Percentiles rank a stretch among this genome's conserved stretches.
These are phyloP conservation scores for Albula goreensis DNA, from an alignment of 2,113 vertebrate genomes.

Conservation along the genomic window DNA sequence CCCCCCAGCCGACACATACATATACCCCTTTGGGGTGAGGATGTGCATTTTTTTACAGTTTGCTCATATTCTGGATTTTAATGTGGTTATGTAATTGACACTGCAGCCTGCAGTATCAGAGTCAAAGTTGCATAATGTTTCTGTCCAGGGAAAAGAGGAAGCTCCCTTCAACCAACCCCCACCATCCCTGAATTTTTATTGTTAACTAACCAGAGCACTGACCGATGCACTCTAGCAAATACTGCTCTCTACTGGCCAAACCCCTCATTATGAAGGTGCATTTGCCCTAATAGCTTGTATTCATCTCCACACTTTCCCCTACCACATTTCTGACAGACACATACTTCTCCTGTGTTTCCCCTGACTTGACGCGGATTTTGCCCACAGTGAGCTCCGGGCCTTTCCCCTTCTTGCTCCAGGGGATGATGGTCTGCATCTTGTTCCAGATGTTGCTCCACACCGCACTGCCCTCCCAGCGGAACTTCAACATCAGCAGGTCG, in stretches of 20 bases:
- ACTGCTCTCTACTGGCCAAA: neutral
- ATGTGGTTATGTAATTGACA: neutral
- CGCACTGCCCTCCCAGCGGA: constrained; percentile 73
- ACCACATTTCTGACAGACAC: constrained; percentile 37
- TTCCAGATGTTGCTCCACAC: constrained; percentile 76
- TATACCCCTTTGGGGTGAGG: neutral
- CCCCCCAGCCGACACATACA: neutral
- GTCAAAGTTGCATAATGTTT: neutral
- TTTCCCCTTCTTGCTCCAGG: constrained; percentile 53
- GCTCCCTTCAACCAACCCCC: neutral
- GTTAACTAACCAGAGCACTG: neutral
- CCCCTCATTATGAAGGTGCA: neutral
- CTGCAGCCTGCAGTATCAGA: neutral
- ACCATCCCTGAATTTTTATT: too few relatives aligned
- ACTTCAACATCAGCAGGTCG: constrained; percentile 67
- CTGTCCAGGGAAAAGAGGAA: neutral
- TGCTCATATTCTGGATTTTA: neutral
- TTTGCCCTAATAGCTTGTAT: neutral
- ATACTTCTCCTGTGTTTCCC: constrained; percentile 81
- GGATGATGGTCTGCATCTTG: constrained; percentile 74
- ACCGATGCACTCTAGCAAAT: neutral
- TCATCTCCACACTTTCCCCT: neutral
- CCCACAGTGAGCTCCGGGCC: constrained; percentile 66
- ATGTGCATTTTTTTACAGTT: neutral
- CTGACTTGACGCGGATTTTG: constrained; percentile 72